Percentiles rank a stretch among this genome's conserved stretches.
Conservation (phyloP, 2,113 vertebrate genomes). For the Colaptes auratus region DNA sequence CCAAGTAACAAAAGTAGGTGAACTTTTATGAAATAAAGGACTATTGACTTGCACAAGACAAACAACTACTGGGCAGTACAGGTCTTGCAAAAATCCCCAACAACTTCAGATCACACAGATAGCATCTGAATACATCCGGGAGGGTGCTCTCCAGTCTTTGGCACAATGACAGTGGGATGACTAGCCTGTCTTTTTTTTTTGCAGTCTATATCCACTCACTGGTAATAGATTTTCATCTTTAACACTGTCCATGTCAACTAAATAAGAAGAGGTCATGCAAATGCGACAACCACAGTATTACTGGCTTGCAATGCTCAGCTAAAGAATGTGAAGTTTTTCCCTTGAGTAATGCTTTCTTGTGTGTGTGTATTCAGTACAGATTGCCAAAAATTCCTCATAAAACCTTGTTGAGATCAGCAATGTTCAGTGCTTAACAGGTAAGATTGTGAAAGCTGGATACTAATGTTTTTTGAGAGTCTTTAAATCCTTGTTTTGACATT, state of each 20-base stretch:
- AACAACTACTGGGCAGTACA: slow-evolving; percentile 56
- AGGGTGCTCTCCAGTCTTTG: not conserved
- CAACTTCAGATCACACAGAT: not conserved
- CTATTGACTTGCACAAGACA: slow-evolving; percentile 53
- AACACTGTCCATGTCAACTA: not conserved
- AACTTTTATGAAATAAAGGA: slow-evolving; percentile 37
- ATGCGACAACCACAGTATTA: not conserved
- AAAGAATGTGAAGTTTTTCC: not conserved
- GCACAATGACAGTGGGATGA: not conserved
- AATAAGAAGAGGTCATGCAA: not conserved
- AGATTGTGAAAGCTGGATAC: not conserved
- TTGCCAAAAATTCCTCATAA: not conserved
- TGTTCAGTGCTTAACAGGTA: not conserved
- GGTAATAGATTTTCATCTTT: not conserved
- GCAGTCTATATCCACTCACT: not conserved
- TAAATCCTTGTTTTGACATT: not conserved
- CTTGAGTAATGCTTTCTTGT: not conserved
- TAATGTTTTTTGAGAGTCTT: not conserved
- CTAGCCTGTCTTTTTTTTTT: not conserved
- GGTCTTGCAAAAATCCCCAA: not conserved
- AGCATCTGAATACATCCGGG: not conserved
- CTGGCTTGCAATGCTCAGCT: not conserved
- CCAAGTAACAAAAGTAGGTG: slow-evolving; percentile 68
- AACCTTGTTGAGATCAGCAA: not conserved
- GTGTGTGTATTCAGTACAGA: not conserved